Conservation (phyloP, 2,797 vertebrate species). For the Hydrocynus forskahlii region DNA sequence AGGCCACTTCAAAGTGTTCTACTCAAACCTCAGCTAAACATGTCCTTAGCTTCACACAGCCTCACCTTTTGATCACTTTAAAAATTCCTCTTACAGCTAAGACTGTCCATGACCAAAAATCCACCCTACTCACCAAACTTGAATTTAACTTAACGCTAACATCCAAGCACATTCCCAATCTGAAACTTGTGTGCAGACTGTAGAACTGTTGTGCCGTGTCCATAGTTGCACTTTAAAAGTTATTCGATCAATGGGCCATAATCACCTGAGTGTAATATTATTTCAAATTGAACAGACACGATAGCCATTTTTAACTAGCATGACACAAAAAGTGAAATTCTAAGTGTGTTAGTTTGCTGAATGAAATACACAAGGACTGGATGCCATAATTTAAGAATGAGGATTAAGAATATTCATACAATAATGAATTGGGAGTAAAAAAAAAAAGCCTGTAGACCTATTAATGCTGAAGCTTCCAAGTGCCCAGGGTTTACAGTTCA, state of each 20-base stretch:
- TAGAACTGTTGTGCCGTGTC: slow-evolving; percentile 29
- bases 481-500: slow-evolving; percentile 53
- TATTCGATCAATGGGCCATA: slow-evolving; percentile 9
- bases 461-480: slow-evolving; percentile 57
- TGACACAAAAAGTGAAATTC: not conserved
- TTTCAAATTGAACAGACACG: not conserved
- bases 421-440: slow-evolving; percentile 21
- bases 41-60: slow-evolving; percentile 23
- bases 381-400: slow-evolving; percentile 32
- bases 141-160: slow-evolving; percentile 7
- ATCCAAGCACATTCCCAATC: slow-evolving; percentile 12
- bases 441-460: slow-evolving; percentile 33
- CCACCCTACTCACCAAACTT: slow-evolving; percentile 8
- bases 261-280: not conserved
- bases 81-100: slow-evolving; percentile 9
- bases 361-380: not conserved
- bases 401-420: slow-evolving; percentile 24
- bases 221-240: slow-evolving; percentile 26
- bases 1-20: slow-evolving; percentile 26
- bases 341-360: not conserved
- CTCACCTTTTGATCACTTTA: slow-evolving; percentile 13
- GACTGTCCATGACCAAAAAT: not conserved
- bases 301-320: slow-evolving; percentile 14
- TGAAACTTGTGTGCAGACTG: slow-evolving; percentile 15
- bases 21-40: slow-evolving; percentile 14